A percentile compares a stretch with the other conserved stretches of the same genome.
These are phyloP conservation scores for Anguilla obscura DNA, from an alignment of 2,797 vertebrate genomes.

Conservation along the genomic window DNA sequence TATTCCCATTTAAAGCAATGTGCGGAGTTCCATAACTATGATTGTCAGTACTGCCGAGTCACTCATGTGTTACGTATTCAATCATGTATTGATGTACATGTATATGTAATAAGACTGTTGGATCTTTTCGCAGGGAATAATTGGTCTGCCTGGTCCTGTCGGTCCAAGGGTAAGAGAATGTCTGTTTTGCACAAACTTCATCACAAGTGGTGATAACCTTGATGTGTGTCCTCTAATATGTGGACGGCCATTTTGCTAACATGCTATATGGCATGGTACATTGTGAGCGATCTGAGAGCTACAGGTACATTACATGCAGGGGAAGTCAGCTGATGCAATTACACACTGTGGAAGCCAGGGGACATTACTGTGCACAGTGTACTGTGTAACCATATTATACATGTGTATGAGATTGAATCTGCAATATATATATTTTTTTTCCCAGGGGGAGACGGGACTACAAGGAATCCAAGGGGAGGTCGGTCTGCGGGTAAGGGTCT, in stretches of 20 bases:
- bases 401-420: neutral
- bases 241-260: neutral
- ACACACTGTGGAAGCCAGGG: neutral
- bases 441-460: conserved; percentile 69
- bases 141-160: conserved; percentile 69
- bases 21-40: neutral
- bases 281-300: neutral
- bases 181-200: neutral
- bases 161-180: conserved; percentile 74
- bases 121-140: conserved; percentile 69
- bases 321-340: neutral
- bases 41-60: neutral
- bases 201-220: neutral
- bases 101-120: neutral
- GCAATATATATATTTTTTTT: conserved; percentile 31
- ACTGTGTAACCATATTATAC: neutral
- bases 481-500: conserved; percentile 67
- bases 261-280: neutral
- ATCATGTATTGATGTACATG: neutral
- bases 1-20: neutral
- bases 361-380: neutral
- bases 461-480: conserved; percentile 68
- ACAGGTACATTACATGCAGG: neutral
- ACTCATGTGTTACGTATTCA: no score
- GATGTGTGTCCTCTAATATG: neutral